Conservation (phyloP, 2,797 vertebrate genomes). For the Anguilla megastoma region DNA sequence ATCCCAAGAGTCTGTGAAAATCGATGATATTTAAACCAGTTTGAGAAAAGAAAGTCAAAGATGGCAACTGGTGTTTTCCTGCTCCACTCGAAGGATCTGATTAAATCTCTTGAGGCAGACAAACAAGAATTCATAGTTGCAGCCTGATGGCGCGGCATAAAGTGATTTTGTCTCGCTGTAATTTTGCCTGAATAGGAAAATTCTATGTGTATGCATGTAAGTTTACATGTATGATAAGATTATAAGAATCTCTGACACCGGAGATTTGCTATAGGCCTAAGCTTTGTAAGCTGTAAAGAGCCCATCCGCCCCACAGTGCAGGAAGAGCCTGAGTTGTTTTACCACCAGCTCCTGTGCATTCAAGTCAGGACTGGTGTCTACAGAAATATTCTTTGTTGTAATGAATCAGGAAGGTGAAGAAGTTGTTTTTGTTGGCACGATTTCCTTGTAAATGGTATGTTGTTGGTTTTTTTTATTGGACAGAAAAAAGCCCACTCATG, state of each 20-base stretch:
- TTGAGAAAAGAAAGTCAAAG: background rate
- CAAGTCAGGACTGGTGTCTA: background rate
- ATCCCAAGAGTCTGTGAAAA: background rate
- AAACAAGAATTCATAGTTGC: background rate
- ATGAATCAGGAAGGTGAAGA: background rate
- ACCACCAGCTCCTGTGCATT: background rate
- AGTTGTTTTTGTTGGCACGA: background rate
- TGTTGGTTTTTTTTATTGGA: slow-evolving; percentile 33
- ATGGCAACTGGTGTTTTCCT: background rate
- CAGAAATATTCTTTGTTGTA: background rate
- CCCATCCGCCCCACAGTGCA: background rate
- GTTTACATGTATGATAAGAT: background rate
- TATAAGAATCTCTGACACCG: background rate
- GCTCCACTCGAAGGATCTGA: background rate
- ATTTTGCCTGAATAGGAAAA: background rate
- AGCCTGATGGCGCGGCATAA: background rate
- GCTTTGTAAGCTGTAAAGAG: background rate
- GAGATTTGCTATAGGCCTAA: background rate
- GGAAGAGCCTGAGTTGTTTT: background rate
- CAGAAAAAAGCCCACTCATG: slow-evolving; percentile 87
- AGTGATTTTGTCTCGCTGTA: background rate
- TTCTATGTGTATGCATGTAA: background rate
- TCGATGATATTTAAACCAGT: background rate
- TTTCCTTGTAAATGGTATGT: background rate
- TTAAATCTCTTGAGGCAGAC: background rate